These are phyloP conservation scores for Agelas oroides DNA, from an alignment of 37 sponge, comb jelly and placozoan species.

Conservation along the genomic window DNA sequence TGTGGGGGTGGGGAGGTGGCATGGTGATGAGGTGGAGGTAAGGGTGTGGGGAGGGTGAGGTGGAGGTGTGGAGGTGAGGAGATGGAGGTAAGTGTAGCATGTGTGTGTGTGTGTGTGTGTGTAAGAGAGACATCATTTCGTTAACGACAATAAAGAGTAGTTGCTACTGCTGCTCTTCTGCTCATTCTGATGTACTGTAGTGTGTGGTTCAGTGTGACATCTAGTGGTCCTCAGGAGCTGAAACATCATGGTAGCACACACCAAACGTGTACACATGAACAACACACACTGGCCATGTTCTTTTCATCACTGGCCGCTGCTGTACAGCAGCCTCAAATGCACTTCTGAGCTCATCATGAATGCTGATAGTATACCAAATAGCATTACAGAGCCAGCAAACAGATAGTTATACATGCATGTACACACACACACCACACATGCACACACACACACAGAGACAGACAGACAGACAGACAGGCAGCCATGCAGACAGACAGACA, in stretches of 20 bases:
- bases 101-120: no score
- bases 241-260: no score
- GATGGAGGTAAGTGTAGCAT: no score
- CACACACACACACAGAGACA: conserved; percentile 7
- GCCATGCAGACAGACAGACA: background rate
- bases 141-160: no score
- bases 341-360: background rate
- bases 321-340: background rate
- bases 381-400: background rate
- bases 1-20: background rate
- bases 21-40: background rate
- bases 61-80: background rate
- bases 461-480: background rate
- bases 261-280: no score
- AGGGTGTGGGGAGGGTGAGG: background rate
- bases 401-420: background rate
- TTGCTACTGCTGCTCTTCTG: no score
- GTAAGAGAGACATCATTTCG: no score
- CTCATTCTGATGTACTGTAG: no score
- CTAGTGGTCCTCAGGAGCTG: no score
- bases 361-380: background rate
- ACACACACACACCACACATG: conserved; percentile 30
- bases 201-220: no score
- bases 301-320: no score
- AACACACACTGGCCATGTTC: no score